Conservation (phyloP, 2,888 invertebrate species). For the Tineola bisselliella region DNA sequence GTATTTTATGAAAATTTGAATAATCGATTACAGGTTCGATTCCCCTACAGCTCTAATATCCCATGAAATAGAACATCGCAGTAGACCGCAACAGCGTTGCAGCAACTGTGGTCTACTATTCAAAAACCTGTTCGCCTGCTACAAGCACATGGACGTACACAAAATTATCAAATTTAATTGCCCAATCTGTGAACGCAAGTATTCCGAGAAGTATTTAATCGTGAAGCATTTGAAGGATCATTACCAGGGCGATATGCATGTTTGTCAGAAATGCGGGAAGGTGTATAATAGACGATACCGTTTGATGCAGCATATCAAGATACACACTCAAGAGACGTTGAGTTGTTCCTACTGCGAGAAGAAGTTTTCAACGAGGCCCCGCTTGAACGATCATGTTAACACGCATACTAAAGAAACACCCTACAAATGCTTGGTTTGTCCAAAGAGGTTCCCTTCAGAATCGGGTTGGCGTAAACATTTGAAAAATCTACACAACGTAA, state of each 20-base stretch:
- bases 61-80: conserved; percentile 36
- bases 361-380: conserved; percentile 30
- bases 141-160: conserved; percentile 42
- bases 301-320: conserved; percentile 39
- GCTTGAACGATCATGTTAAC: conserved; percentile 63
- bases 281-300: conserved; percentile 54
- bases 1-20: no score
- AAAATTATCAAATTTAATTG: conserved; percentile 48
- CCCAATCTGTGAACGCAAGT: conserved; percentile 65
- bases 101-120: conserved; percentile 44
- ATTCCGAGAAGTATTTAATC: conserved; percentile 52
- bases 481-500: conserved; percentile 35
- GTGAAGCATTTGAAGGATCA: conserved; percentile 43
- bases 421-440: conserved; percentile 64
- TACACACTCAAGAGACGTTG: conserved; percentile 47
- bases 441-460: conserved; percentile 63
- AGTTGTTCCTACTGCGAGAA: conserved; percentile 66
- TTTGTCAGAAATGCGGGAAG: conserved; percentile 68
- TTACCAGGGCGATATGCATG: conserved; percentile 43
- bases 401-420: conserved; percentile 67
- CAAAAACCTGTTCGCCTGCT: conserved; percentile 29
- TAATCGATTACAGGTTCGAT: conserved; percentile 30
- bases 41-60: conserved; percentile 35
- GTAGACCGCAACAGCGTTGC: conserved; percentile 32
- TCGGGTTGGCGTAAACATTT: conserved; percentile 70